Percentiles rank a stretch among this genome's conserved stretches.
These are phyloP conservation scores for Varanus komodoensis DNA, from an alignment of 2,113 vertebrate species.

Conservation along the genomic window DNA sequence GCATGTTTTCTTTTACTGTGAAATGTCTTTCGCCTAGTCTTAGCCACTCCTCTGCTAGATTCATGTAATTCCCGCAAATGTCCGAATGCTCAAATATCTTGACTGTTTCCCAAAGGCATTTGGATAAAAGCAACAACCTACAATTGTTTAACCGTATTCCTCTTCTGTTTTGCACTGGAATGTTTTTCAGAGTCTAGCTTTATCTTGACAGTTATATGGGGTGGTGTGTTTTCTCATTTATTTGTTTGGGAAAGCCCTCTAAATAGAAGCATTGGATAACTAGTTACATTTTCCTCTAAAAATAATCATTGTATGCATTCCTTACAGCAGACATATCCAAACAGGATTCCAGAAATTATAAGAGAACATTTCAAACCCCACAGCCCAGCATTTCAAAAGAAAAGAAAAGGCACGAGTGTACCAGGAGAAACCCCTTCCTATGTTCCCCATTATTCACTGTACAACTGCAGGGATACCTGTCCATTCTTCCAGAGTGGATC, in stretches of 20 bases:
- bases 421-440: constrained; percentile 38
- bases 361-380: constrained; percentile 51
- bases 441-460: constrained; percentile 54
- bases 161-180: background rate
- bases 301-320: constrained; percentile 27
- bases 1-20: background rate
- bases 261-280: constrained; percentile 26
- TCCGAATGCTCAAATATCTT: background rate
- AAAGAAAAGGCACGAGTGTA: constrained; percentile 42
- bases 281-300: constrained; percentile 8
- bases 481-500: background rate
- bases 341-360: constrained; percentile 36
- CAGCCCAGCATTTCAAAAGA: constrained; percentile 59
- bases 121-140: background rate
- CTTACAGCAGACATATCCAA: constrained; percentile 53
- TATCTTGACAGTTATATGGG: background rate
- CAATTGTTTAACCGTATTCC: background rate
- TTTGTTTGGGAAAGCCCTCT: constrained; percentile 13
- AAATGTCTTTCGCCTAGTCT: background rate
- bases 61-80: background rate
- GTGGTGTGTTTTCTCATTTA: background rate
- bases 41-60: background rate
- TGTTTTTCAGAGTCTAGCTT: background rate
- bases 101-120: background rate
- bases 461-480: constrained; percentile 20